Percentiles rank a stretch among this genome's conserved stretches.
Evolutionary conservation across 2,888 invertebrate species (phyloP).

Genomic region (Pseudococcus longispinus): DNA sequence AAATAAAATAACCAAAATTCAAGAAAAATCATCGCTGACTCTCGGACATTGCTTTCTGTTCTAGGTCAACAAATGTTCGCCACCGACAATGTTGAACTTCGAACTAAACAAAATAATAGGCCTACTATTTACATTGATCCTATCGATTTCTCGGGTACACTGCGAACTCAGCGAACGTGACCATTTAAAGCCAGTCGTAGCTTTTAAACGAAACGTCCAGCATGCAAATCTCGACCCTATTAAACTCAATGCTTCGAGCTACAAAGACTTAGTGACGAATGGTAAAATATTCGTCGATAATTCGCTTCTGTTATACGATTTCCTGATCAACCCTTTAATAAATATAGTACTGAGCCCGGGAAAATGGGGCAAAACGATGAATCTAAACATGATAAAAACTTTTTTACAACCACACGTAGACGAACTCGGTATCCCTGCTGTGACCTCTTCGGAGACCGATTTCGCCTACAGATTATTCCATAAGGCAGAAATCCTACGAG

Average conservation of each 20-base stretch:
- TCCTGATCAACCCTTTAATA: neutral
- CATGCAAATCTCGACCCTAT: neutral
- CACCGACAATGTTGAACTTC: neutral
- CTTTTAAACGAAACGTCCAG: neutral
- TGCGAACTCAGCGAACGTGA: neutral
- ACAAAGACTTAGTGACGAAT: neutral
- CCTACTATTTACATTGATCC: neutral
- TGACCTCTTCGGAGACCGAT: neutral
- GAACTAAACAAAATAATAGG: neutral
- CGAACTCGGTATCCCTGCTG: neutral
- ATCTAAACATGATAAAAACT: constrained; percentile 10
- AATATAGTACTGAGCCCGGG: neutral
- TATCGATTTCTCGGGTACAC: neutral
- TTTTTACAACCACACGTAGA: neutral
- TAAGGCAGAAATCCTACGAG: neutral
- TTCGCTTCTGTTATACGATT: neutral
- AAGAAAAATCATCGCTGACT: neutral
- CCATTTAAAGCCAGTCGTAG: constrained; percentile 5
- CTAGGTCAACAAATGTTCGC: neutral
- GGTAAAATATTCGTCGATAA: constrained; percentile 4
- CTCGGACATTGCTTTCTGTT: neutral
- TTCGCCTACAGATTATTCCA: neutral
- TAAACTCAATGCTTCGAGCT: neutral
- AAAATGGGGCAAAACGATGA: constrained; percentile 37
- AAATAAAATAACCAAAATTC: neutral